phyloP scores from a whole-genome alignment of 1,140 invertebrate species.

The Hycleus phaleratus region DNA sequence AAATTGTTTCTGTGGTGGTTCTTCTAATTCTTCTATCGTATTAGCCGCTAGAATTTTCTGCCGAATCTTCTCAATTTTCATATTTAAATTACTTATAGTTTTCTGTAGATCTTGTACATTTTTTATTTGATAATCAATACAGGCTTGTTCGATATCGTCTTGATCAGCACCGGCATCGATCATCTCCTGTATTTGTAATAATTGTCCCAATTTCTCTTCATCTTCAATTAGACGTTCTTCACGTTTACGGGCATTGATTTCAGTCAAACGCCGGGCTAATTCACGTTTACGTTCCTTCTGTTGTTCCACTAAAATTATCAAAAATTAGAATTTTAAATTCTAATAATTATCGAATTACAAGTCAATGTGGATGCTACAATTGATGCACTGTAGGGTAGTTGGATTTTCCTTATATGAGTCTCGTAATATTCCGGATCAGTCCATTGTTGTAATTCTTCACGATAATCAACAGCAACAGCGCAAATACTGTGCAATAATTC shows the following conservation, averaged over 20 bases:
- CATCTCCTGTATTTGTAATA: slow-evolving; percentile 67
- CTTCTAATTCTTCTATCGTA: slow-evolving; percentile 56
- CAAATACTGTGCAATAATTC: slow-evolving; percentile 78
- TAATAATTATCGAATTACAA: slow-evolving; percentile 24
- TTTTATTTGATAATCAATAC: slow-evolving; percentile 53
- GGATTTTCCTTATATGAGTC: slow-evolving; percentile 71
- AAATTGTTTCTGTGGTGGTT: slow-evolving; percentile 39
- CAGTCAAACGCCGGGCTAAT: slow-evolving; percentile 68
- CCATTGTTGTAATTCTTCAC: slow-evolving; percentile 73
- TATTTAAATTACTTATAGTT: slow-evolving; percentile 64
- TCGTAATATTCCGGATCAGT: slow-evolving; percentile 75
- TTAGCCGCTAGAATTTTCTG: slow-evolving; percentile 67
- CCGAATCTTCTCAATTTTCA: slow-evolving; percentile 69
- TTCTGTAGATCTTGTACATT: slow-evolving; percentile 57
- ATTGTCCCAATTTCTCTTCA: slow-evolving; percentile 74
- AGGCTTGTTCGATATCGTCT: slow-evolving; percentile 53
- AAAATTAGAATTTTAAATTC: slow-evolving; percentile 2
- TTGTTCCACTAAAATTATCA: slow-evolving; percentile 56
- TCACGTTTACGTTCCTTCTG: slow-evolving; percentile 80
- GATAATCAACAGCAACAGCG: slow-evolving; percentile 68
- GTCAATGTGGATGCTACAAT: slow-evolving; percentile 48
- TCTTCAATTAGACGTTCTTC: slow-evolving; percentile 81
- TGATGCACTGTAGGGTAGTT: slow-evolving; percentile 68
- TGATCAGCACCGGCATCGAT: slow-evolving; percentile 69
- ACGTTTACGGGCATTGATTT: slow-evolving; percentile 78